Percentiles rank a stretch among this genome's conserved stretches.
Evolutionary conservation across 2,888 invertebrate species (phyloP).

Genomic region (Caenorhabditis japonica): DNA sequence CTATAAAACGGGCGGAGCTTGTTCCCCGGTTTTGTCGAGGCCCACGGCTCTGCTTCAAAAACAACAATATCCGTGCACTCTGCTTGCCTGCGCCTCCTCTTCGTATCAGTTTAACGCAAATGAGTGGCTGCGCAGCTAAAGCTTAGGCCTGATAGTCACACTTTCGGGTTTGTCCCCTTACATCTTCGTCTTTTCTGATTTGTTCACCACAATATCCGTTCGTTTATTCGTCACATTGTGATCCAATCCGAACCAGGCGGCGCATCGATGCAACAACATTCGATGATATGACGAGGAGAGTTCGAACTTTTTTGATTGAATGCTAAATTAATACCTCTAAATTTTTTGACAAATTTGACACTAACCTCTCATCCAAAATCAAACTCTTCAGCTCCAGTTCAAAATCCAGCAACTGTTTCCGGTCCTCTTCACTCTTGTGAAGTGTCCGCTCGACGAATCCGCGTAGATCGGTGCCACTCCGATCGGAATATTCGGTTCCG

Average conservation of each 20-base stretch:
- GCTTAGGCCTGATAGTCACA: too few species aligned
- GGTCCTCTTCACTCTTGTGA: slow-evolving; percentile 90
- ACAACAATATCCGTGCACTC: too few species aligned
- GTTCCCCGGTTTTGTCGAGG: too few species aligned
- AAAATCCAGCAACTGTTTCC: slow-evolving; percentile 87
- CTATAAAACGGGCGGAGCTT: too few species aligned
- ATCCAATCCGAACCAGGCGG: slow-evolving; percentile 92
- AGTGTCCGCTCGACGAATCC: slow-evolving; percentile 90
- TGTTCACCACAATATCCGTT: slow-evolving; percentile 84
- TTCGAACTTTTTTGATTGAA: slow-evolving; percentile 86
- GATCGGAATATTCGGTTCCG: slow-evolving; percentile 84
- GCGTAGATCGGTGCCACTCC: slow-evolving; percentile 86
- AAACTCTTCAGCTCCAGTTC: slow-evolving; percentile 89
- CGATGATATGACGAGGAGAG: slow-evolving; percentile 92
- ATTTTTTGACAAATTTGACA: not conserved
- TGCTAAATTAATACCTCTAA: slow-evolving; percentile 22
- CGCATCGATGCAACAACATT: slow-evolving; percentile 94
- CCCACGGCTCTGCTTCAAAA: too few species aligned
- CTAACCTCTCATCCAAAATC: slow-evolving; percentile 87
- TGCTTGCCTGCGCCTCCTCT: too few species aligned
- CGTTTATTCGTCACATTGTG: slow-evolving; percentile 91
- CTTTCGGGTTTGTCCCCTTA: too few species aligned
- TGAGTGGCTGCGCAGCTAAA: too few species aligned
- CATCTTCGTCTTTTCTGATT: slow-evolving; percentile 84
- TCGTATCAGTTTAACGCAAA: too few species aligned